Evolutionary conservation across 1,140 invertebrate species (phyloP).

Genomic region (Odontomachus brunneus): DNA sequence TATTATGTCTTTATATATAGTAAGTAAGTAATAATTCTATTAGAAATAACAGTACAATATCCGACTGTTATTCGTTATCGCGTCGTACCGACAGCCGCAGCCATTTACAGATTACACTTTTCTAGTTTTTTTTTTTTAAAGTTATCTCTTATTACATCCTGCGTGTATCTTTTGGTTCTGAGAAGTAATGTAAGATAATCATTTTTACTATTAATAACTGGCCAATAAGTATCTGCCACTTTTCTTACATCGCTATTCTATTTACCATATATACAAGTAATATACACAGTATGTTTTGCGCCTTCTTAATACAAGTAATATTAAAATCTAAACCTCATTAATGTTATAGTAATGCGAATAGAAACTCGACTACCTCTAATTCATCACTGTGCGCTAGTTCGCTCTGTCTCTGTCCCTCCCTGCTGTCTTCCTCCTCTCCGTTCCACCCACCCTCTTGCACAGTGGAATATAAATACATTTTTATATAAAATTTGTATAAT

Average conservation of each 20-base stretch:
- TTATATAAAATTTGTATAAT: constrained; percentile 82
- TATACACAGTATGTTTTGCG: constrained; percentile 75
- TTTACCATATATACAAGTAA: constrained; percentile 81
- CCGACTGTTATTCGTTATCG: constrained; percentile 60
- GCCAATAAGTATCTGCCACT: constrained; percentile 82
- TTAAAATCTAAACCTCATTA: constrained; percentile 78
- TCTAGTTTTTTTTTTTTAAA: constrained; percentile 66
- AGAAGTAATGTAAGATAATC: constrained; percentile 80
- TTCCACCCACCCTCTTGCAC: constrained; percentile 20
- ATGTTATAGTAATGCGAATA: constrained; percentile 79
- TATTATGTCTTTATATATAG: constrained; percentile 75
- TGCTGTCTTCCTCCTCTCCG: too few species aligned
- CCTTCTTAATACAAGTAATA: constrained; percentile 77
- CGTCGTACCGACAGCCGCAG: constrained; percentile 34
- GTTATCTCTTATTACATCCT: constrained; percentile 75
- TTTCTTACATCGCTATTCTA: constrained; percentile 82
- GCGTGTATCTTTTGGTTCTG: constrained; percentile 78
- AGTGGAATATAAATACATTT: constrained; percentile 79
- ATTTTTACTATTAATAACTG: constrained; percentile 80
- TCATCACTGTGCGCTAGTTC: constrained; percentile 70
- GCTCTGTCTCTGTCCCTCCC: constrained; percentile 15
- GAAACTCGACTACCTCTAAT: constrained; percentile 80
- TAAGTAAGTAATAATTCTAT: constrained; percentile 78
- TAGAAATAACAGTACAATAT: constrained; percentile 72
- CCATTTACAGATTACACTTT: constrained; percentile 70